These are phyloP conservation scores for Papilio elwesi DNA, from an alignment of 2,888 invertebrate genomes.

Conservation along the genomic window DNA sequence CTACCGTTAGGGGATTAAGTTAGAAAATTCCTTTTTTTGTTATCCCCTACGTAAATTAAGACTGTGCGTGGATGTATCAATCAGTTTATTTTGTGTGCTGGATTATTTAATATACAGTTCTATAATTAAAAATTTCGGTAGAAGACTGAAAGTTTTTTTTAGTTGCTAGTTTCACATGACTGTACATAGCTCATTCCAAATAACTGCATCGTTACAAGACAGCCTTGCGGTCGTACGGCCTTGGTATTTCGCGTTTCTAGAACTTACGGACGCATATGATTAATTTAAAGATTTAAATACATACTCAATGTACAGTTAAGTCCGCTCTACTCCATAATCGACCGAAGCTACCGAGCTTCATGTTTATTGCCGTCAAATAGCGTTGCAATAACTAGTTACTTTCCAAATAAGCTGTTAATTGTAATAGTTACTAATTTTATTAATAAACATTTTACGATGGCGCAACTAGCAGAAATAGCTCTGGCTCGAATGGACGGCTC, in stretches of 20 bases:
- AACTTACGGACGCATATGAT: slow-evolving; percentile 39
- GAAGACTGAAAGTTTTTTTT: too few species aligned
- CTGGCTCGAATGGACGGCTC: too few species aligned
- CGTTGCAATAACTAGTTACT: slow-evolving; percentile 1
- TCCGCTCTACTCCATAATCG: slow-evolving; percentile 1
- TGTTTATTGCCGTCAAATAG: slow-evolving; percentile 16
- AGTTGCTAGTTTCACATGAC: slow-evolving; percentile 2
- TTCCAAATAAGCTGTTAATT: background rate
- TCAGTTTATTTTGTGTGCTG: too few species aligned
- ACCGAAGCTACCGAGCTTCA: background rate
- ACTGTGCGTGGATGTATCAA: too few species aligned
- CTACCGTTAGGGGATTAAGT: too few species aligned
- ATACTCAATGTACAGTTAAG: slow-evolving; percentile 10
- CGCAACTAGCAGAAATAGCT: too few species aligned
- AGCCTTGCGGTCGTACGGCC: slow-evolving; percentile 30
- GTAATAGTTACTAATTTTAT: background rate
- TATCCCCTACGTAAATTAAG: too few species aligned
- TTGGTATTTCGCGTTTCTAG: slow-evolving; percentile 41
- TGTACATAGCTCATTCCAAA: slow-evolving; percentile 28
- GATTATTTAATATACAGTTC: too few species aligned
- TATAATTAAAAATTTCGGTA: too few species aligned
- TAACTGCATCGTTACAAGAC: slow-evolving; percentile 33
- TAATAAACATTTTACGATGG: too few species aligned
- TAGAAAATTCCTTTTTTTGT: too few species aligned
- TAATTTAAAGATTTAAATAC: slow-evolving; percentile 29